Conservation (phyloP, 2,797 vertebrate genomes). For the Molossus alvarezi region DNA sequence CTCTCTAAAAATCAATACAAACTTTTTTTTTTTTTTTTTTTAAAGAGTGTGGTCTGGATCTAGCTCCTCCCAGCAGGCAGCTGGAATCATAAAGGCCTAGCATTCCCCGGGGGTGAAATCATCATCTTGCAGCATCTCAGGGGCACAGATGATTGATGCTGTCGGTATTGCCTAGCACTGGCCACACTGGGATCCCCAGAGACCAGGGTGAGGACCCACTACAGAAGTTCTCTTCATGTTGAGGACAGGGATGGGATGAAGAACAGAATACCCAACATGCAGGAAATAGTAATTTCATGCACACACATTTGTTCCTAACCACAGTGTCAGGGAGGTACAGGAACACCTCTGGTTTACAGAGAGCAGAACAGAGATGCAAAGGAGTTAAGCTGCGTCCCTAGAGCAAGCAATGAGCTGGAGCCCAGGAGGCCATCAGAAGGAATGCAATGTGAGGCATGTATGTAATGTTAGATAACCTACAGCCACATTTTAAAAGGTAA, state of each 20-base stretch:
- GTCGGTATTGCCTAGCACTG: background rate
- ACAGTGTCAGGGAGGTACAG: background rate
- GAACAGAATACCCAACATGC: background rate
- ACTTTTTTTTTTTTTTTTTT: too few species aligned
- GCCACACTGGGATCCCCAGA: background rate
- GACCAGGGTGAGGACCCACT: background rate
- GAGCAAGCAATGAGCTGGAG: background rate
- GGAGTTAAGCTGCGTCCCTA: background rate
- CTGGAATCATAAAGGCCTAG: background rate
- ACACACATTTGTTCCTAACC: background rate
- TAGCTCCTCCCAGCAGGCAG: background rate
- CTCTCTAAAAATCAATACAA: too few species aligned
- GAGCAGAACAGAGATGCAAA: constrained; percentile 37
- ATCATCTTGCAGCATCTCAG: constrained; percentile 11
- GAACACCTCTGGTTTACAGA: background rate
- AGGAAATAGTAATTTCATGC: background rate
- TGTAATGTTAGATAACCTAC: background rate
- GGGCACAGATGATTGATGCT: background rate
- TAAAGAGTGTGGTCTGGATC: background rate
- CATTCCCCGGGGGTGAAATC: background rate
- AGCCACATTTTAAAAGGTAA: background rate
- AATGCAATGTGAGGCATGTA: background rate
- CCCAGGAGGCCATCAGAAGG: background rate
- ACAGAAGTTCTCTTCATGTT: background rate
- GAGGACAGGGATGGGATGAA: background rate